Evolutionary conservation across 2,888 invertebrate species (phyloP).

Genomic region (Deroplatys truncata): DNA sequence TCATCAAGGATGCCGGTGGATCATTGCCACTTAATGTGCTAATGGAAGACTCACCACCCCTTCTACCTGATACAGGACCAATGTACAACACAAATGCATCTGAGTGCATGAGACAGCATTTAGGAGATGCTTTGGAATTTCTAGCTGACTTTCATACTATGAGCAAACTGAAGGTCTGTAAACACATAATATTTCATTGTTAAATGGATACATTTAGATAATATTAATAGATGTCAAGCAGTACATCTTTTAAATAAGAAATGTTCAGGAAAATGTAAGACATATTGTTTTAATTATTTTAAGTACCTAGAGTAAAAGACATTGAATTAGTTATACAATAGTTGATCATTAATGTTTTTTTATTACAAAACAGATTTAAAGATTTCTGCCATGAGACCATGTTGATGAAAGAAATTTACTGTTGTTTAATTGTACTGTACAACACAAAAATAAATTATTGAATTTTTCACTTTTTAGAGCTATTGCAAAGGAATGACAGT

Average conservation of each 20-base stretch:
- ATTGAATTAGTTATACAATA: no score
- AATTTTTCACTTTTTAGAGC: conserved; percentile 47
- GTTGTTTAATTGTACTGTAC: no score
- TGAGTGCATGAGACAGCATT: conserved; percentile 89
- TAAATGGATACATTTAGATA: not conserved
- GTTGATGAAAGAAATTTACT: no score
- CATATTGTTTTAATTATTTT: no score
- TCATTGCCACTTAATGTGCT: conserved; percentile 73
- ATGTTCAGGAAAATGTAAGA: no score
- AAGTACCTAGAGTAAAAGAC: no score
- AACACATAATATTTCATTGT: not conserved
- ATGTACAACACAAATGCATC: conserved; percentile 79
- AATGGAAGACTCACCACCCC: conserved; percentile 52
- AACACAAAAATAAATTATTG: no score
- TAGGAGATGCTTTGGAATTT: conserved; percentile 91
- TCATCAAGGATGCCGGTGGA: conserved; percentile 75
- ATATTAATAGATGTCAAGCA: no score
- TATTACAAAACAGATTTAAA: no score
- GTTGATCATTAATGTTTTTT: no score
- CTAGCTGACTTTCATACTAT: conserved; percentile 94
- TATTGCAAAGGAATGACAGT: conserved; percentile 65
- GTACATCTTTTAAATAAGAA: no score
- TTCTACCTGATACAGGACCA: conserved; percentile 44
- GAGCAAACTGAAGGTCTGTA: conserved; percentile 85
- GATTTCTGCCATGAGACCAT: no score